Base-by-base conservation (phyloP, 2,113 vertebrate species). In the Terrapene triunguis region DNA sequence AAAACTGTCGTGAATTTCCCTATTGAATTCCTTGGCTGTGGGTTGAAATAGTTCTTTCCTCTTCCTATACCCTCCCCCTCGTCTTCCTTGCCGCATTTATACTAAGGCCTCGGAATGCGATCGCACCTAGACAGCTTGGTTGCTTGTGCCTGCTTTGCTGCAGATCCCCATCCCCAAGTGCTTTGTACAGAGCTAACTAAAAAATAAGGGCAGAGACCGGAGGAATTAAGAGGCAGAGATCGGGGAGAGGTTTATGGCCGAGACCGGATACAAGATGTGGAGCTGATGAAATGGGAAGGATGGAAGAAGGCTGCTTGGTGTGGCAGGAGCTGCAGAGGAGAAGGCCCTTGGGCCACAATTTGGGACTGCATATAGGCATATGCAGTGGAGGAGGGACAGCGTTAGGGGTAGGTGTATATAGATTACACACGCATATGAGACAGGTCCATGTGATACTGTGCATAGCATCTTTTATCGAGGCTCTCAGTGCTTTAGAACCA, bases 191-290 rank as follows among this genome's bases (percentile, higher is more conserved):
- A 94, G 81, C 82, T 81, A 85, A 85, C 55, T 0, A 0, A 93
- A 83, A 95, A 95, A 82, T 62, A 88, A 81, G 74, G 88, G 93
- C 35, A 10, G 87, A 88, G 92, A 50, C 72, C 57, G 74, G 91
- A 85, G 42, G 48, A 1, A 32, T 2, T 1, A 13, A 55, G 65
- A 92, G 85, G 55, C 79, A 94, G 65, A 54, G 96, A 80, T 16
- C 38, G 27, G 50, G 48, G 29, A 35, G 42, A 50, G 38, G 48
- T 13, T 69, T 69, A 80, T 27, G 42, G 65, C 47, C 6, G 16
- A 47, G 87, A 55, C 87, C 86, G 57, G 7, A 59, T 94, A 72
- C 57, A 62, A 89, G 62, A 69, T 29, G 80, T 76, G 87, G 80
- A 78, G 50, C 44, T 90, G 44, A 7, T 89, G 19, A 87, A 84